Evolutionary conservation across 2,113 vertebrate species (phyloP).

Genomic region (Picathartes gymnocephalus): DNA sequence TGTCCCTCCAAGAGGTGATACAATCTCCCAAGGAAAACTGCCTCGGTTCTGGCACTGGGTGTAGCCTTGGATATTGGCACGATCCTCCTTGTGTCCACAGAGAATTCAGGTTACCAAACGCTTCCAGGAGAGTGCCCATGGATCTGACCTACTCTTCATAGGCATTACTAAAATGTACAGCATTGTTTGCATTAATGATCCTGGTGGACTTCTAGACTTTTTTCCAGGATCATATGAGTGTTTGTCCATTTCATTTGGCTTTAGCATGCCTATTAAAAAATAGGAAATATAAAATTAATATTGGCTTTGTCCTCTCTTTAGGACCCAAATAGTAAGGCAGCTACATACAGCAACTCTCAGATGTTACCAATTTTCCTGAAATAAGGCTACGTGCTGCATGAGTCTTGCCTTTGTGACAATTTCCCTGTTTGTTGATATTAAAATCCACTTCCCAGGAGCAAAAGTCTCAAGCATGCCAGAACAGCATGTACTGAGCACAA

Average conservation of each 20-base stretch:
- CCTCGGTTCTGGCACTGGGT: neutral
- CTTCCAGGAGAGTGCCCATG: neutral
- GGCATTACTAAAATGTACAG: neutral
- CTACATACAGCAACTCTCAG: neutral
- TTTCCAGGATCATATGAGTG: neutral
- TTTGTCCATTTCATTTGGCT: neutral
- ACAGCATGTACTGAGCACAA: neutral
- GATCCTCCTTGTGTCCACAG: neutral
- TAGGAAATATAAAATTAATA: neutral
- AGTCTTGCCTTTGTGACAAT: neutral
- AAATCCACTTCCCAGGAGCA: constrained; percentile 4
- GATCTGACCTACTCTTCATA: neutral
- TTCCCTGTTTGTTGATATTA: constrained; percentile 14
- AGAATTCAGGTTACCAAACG: neutral
- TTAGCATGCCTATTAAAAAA: neutral
- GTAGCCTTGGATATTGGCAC: neutral
- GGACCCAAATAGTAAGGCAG: neutral
- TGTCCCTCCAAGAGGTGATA: neutral
- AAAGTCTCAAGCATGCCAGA: neutral
- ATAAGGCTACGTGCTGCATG: neutral
- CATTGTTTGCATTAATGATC: neutral
- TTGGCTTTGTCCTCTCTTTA: neutral
- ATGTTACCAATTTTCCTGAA: neutral
- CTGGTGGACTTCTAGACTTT: neutral
- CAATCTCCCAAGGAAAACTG: neutral